A percentile compares a stretch with the other conserved stretches of the same genome.
These are phyloP conservation scores for Astropecten irregularis DNA, from an alignment of 53 echinoderm and acorn worm species.

Conservation along the genomic window DNA sequence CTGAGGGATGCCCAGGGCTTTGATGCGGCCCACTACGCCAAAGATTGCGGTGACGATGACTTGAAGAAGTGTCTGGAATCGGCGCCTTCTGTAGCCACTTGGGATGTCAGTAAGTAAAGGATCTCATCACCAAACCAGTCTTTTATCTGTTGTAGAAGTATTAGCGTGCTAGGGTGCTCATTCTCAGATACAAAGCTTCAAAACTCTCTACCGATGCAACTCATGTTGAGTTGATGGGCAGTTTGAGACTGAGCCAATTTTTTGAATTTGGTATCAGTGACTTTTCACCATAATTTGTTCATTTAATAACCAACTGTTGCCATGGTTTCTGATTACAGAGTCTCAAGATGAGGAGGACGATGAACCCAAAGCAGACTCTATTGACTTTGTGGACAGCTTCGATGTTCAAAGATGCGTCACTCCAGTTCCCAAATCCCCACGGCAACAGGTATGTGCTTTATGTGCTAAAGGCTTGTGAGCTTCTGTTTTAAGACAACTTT, in stretches of 20 bases:
- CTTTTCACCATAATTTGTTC: too few species aligned
- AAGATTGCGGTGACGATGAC: conserved; percentile 60
- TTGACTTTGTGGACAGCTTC: conserved; percentile 87
- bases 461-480: too few species aligned
- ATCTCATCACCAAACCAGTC: neutral
- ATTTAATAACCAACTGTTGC: too few species aligned
- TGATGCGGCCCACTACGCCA: conserved; percentile 82
- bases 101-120: conserved; percentile 99
- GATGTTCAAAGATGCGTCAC: conserved; percentile 72
- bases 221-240: too few species aligned
- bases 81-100: conserved; percentile 92
- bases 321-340: neutral
- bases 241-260: too few species aligned
- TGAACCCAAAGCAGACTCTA: conserved; percentile 80
- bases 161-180: too few species aligned
- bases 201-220: too few species aligned
- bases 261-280: too few species aligned
- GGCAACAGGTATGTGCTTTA: conserved; percentile 50
- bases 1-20: conserved; percentile 78
- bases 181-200: too few species aligned
- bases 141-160: too few species aligned
- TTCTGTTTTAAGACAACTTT: neutral
- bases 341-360: conserved; percentile 64
- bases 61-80: conserved; percentile 69
- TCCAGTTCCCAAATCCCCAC: conserved; percentile 41